These are phyloP conservation scores for Campylorhamphus procurvoides DNA, from an alignment of 2,113 vertebrate genomes.

Conservation along the genomic window DNA sequence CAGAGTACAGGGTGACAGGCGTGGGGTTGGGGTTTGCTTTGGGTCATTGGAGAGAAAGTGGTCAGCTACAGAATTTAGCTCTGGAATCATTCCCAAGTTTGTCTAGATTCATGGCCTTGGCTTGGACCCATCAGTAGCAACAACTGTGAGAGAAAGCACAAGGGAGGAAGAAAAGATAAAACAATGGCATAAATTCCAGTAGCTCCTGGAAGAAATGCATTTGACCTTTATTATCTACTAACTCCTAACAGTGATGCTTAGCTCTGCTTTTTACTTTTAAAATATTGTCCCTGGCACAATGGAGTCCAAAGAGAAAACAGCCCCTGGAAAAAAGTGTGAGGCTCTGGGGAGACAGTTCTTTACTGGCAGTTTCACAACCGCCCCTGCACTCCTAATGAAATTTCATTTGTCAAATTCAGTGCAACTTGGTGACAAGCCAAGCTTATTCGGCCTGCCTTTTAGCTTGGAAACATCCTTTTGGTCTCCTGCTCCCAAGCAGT, in stretches of 20 bases:
- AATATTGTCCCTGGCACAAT: conserved; percentile 19
- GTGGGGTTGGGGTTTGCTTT: not conserved
- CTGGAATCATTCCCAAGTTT: not conserved
- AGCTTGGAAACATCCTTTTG: conserved; percentile 39
- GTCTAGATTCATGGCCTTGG: not conserved
- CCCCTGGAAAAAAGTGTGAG: conserved; percentile 38
- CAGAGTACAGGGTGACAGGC: not conserved
- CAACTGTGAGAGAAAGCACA: not conserved
- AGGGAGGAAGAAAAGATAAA: conserved; percentile 17
- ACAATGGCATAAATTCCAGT: conserved; percentile 37
- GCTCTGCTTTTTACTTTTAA: conserved; percentile 5
- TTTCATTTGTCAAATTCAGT: conserved; percentile 47
- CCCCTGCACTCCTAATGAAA: conserved; percentile 41
- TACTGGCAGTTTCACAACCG: conserved; percentile 9
- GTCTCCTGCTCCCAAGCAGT: not conserved
- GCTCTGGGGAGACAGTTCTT: conserved; percentile 44
- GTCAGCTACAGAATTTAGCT: not conserved
- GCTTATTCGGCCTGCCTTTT: conserved; percentile 28
- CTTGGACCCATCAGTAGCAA: not conserved
- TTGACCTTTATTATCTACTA: conserved; percentile 41
- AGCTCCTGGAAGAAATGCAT: conserved; percentile 37
- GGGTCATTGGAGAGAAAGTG: not conserved
- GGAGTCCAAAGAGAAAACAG: conserved; percentile 1
- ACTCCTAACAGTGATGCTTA: not conserved
- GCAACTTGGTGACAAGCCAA: conserved; percentile 37